Percentiles rank a stretch among this genome's conserved stretches.
phyloP scores from a whole-genome alignment of 1,140 invertebrate genomes.

The Brachionus asplanchnoidis region DNA sequence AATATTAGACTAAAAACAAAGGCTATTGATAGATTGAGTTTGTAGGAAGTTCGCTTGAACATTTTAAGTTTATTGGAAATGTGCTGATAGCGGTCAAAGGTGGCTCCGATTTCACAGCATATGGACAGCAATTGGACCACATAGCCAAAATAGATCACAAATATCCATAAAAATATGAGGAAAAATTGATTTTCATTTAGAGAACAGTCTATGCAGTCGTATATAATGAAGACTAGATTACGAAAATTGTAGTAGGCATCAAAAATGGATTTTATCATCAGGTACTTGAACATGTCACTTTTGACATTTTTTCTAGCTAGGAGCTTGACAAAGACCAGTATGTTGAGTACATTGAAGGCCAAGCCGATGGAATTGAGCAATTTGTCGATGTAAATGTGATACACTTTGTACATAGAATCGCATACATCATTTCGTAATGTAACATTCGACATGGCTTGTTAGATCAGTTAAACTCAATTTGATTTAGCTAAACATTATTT shows the following conservation, averaged over 20 bases:
- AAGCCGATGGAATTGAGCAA: not conserved
- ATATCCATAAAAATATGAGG: not conserved
- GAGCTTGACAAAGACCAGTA: not conserved
- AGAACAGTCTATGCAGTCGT: not conserved
- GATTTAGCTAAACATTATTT: not conserved
- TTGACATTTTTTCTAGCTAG: not conserved
- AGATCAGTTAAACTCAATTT: not conserved
- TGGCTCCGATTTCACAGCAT: slow-evolving; percentile 27
- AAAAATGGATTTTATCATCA: slow-evolving; percentile 32
- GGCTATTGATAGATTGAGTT: not conserved
- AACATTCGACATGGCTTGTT: not conserved
- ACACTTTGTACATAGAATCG: slow-evolving; percentile 17
- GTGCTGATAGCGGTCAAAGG: not conserved
- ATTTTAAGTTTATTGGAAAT: not conserved
- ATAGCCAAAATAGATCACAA: slow-evolving; percentile 19
- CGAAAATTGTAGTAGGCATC: slow-evolving; percentile 25
- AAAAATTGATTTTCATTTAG: not conserved
- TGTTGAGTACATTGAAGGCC: not conserved
- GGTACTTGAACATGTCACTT: slow-evolving; percentile 30
- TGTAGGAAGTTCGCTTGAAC: slow-evolving; percentile 4
- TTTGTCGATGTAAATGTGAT: slow-evolving; percentile 6
- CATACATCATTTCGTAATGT: not conserved
- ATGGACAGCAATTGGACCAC: slow-evolving; percentile 25
- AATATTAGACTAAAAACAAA: slow-evolving; percentile 26
- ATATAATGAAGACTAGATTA: not conserved